Percentiles rank a stretch among this genome's conserved stretches.
phyloP scores from a whole-genome alignment of 1,140 invertebrate genomes.

The Triops cancriformis region DNA sequence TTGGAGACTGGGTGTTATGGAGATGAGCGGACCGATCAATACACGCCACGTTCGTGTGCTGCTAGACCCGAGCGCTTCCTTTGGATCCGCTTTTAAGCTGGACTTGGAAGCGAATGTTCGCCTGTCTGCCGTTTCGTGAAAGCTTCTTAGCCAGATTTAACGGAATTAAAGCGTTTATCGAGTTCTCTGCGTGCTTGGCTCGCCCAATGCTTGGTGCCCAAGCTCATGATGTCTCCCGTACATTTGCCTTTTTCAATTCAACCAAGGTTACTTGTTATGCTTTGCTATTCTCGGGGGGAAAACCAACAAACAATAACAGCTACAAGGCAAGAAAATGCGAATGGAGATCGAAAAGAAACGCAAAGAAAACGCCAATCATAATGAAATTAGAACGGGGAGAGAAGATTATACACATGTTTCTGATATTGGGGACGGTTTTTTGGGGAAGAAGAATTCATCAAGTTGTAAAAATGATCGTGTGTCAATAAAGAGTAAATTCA shows the following conservation, averaged over 20 bases:
- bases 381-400: no score
- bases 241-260: neutral
- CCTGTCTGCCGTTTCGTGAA: neutral
- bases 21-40: slow-evolving; percentile 6
- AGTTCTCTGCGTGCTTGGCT: neutral
- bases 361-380: no score
- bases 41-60: neutral
- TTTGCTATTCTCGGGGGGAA: no score
- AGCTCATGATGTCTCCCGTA: neutral
- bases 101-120: neutral
- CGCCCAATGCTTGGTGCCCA: neutral
- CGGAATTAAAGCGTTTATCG: neutral
- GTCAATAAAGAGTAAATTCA: no score
- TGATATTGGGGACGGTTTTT: no score
- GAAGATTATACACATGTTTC: no score
- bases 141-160: neutral
- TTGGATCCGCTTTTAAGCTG: neutral
- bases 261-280: no score
- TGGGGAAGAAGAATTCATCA: no score
- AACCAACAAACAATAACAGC: no score
- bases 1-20: neutral
- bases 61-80: neutral
- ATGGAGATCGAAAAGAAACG: no score
- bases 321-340: no score
- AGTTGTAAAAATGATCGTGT: no score